Conservation (phyloP, 1,140 invertebrate genomes). For the Atopsyche davidsoni region DNA sequence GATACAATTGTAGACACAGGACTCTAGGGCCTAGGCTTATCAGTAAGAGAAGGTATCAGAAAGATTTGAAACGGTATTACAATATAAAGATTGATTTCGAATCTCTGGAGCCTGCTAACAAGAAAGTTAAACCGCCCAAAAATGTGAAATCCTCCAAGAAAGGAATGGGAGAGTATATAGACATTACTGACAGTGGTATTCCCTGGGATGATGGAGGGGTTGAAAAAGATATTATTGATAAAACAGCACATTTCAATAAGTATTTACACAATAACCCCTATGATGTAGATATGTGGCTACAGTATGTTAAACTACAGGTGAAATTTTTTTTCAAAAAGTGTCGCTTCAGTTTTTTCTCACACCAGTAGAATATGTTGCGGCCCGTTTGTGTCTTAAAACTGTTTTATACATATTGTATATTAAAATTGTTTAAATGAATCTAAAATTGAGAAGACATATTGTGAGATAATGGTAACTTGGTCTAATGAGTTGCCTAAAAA, state of each 20-base stretch:
- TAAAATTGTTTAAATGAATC: no score
- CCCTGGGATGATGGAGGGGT: conserved; percentile 22
- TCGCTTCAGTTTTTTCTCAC: no score
- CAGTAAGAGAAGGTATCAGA: no score
- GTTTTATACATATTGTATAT: no score
- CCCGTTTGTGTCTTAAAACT: no score
- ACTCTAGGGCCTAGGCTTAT: no score
- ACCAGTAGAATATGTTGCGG: no score
- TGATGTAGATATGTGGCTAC: conserved; percentile 26
- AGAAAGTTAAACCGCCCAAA: not conserved
- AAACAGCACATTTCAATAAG: conserved; percentile 26
- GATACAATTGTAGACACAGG: no score
- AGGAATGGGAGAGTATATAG: conserved; percentile 14
- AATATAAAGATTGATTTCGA: conserved; percentile 8
- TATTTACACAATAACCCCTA: conserved; percentile 22
- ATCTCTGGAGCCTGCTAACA: not conserved
- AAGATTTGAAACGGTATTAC: conserved; percentile 21
- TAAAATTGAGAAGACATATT: no score
- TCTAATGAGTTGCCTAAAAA: no score
- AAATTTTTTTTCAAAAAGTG: no score
- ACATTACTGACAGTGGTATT: conserved; percentile 24
- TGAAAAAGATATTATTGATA: conserved; percentile 19
- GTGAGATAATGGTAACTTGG: no score
- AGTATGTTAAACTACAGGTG: conserved; percentile 29
- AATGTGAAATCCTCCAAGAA: conserved; percentile 7